A percentile compares a stretch with the other conserved stretches of the same genome.
These are phyloP conservation scores for Ochotona curzoniae DNA, from an alignment of 2,113 vertebrate genomes.

Conservation along the genomic window DNA sequence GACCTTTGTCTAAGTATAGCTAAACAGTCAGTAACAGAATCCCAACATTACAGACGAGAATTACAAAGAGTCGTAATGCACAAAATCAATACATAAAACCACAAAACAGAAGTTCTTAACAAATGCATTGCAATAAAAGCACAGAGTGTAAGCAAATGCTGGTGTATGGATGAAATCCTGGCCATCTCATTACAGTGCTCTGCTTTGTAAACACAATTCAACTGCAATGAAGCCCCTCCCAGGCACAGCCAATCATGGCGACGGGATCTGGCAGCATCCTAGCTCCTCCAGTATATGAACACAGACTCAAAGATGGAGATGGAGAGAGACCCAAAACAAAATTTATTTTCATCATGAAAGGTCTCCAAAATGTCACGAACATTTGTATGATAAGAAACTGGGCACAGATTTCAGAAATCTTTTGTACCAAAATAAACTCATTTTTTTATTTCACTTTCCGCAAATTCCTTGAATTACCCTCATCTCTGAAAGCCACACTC, in stretches of 20 bases:
- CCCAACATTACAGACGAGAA: slow-evolving; percentile 38
- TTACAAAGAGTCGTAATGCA: neutral
- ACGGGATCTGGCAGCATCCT: neutral
- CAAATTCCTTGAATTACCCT: no score
- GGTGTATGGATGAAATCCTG: neutral
- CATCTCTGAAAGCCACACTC: neutral
- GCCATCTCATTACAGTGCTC: neutral
- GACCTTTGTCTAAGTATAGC: neutral
- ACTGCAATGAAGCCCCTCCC: neutral
- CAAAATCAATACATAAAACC: neutral
- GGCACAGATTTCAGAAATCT: no score
- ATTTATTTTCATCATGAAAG: neutral
- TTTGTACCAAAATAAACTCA: no score
- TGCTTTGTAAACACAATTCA: neutral
- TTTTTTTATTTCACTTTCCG: no score
- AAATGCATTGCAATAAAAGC: no score
- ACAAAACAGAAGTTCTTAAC: slow-evolving; percentile 13
- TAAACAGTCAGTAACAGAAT: slow-evolving; percentile 9
- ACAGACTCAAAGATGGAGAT: neutral
- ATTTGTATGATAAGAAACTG: no score
- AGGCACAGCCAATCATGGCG: neutral
- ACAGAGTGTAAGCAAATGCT: neutral
- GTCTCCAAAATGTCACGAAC: no score
- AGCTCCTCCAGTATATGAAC: neutral
- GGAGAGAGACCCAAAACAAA: neutral